Evolutionary conservation across 2,113 vertebrate genomes (phyloP), one percentile per base, ranked within the genome.

Genomic region (Tonatia bakeri): DNA sequence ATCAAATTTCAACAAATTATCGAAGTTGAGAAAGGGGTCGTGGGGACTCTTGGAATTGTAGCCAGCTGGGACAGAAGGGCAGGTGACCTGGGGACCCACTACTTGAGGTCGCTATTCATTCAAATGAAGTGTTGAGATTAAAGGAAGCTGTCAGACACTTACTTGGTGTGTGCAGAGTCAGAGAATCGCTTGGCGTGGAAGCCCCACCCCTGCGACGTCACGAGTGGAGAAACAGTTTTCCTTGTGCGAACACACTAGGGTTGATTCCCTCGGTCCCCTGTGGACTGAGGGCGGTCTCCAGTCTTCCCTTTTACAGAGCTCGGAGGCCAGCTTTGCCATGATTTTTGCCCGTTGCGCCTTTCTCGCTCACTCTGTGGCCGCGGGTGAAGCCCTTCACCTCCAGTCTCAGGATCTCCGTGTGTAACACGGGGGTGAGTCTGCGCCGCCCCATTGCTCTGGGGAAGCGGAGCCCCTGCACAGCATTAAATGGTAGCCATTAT

Each of bases 231-330:
- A 11, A 61, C 14, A 10, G 56, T 76, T 89, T 38, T 31, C 45
- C 73, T 33, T 13, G 1, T 26, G 26, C 13, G 40, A n/a, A 10
- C 3, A 2, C 8, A 12, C 17, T 0, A 4, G 47, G 16, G 4
- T 43, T 28, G 22, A 40, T 31, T 33, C 59, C 50, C n/a, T 75
- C 38, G 31, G 3, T n/a, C 4, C 36, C 33, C 64, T 82, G 6
- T 0, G 43, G 43, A 38, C 28, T 20, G 67, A 69, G 43, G 43
- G 3, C 11, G 28, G 6, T n/a, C 36, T 67, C 45, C 24, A 52
- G 20, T 65, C 45, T 61, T 92, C 17, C 59, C 7, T 9, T 59
- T 72, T 50, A 36, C 10, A 19, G 75, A 72, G 22, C 16, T 20
- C 22, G 10, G 4, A 38, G 20, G 75, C 10, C 40, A 81, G 31